Conservation (phyloP, 2,888 invertebrate species). For the Philereme vetulata region DNA sequence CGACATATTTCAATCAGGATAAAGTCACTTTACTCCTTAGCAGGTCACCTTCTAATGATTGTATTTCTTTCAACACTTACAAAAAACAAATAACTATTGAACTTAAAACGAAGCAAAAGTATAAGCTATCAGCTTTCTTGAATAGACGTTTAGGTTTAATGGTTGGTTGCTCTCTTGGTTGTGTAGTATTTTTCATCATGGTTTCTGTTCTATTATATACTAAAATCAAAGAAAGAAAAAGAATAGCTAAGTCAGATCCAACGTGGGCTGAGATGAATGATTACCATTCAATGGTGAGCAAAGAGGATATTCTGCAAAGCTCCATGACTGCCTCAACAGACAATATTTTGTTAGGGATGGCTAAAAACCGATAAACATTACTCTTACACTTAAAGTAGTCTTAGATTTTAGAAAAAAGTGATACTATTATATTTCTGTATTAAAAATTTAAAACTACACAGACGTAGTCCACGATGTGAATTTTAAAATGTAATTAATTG, state of each 20-base stretch:
- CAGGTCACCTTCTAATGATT: slow-evolving; percentile 75
- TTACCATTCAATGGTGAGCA: slow-evolving; percentile 77
- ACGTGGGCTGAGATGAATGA: slow-evolving; percentile 79
- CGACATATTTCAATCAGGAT: slow-evolving; percentile 64
- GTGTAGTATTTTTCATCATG: slow-evolving; percentile 77
- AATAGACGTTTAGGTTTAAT: slow-evolving; percentile 76
- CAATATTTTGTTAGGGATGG: slow-evolving; percentile 77
- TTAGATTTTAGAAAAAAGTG: slow-evolving; percentile 34
- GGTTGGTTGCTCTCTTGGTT: slow-evolving; percentile 75
- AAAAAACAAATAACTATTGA: slow-evolving; percentile 58
- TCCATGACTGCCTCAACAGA: slow-evolving; percentile 77
- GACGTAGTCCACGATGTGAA: slow-evolving; percentile 20
- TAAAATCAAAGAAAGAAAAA: slow-evolving; percentile 76
- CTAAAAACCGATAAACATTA: slow-evolving; percentile 67
- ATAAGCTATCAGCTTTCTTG: slow-evolving; percentile 62
- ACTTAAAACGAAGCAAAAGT: slow-evolving; percentile 59
- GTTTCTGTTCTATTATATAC: slow-evolving; percentile 74
- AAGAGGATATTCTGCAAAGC: slow-evolving; percentile 74
- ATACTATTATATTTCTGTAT: slow-evolving; percentile 25
- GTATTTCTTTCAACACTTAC: slow-evolving; percentile 72
- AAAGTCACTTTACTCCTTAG: slow-evolving; percentile 65
- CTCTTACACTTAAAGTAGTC: slow-evolving; percentile 58
- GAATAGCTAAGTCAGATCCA: slow-evolving; percentile 77
- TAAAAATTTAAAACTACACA: slow-evolving; percentile 19
- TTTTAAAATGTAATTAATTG: slow-evolving; percentile 16